Evolutionary conservation across 2,888 invertebrate species (phyloP).

Genomic region (Tanytarsus gracilentus): DNA sequence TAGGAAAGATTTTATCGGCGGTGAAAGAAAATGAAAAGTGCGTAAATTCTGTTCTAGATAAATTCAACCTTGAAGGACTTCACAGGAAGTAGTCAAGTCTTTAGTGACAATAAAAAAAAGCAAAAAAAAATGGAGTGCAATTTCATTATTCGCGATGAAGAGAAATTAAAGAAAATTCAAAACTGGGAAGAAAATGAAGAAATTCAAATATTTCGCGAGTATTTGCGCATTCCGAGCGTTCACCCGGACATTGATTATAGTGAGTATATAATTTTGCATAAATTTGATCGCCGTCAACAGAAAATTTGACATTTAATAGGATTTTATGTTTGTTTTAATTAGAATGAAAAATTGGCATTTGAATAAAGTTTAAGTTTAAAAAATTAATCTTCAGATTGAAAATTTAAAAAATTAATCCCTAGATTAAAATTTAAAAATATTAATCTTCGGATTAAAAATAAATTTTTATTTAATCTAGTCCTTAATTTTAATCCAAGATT

Average conservation of each 20-base stretch:
- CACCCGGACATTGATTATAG: constrained; percentile 83
- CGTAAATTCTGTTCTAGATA: no score
- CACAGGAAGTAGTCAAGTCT: background rate
- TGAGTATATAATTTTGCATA: constrained; percentile 42
- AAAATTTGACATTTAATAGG: no score
- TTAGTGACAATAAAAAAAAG: background rate
- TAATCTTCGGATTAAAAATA: no score
- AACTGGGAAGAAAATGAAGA: constrained; percentile 48
- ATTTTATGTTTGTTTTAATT: no score
- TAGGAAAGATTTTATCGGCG: no score
- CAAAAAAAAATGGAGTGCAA: background rate
- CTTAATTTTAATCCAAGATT: background rate
- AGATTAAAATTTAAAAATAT: no score
- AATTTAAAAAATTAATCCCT: no score
- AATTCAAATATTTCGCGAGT: constrained; percentile 72
- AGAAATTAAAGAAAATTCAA: constrained; percentile 5
- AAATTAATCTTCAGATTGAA: background rate
- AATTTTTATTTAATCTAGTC: background rate
- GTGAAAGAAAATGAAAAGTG: no score
- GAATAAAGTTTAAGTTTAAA: background rate
- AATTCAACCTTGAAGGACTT: background rate
- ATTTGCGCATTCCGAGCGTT: constrained; percentile 76
- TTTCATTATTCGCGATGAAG: background rate
- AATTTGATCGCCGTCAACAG: background rate
- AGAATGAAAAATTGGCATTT: background rate